phyloP scores from a whole-genome alignment of 2,888 invertebrate genomes.

The Hydropsyche betteni region DNA sequence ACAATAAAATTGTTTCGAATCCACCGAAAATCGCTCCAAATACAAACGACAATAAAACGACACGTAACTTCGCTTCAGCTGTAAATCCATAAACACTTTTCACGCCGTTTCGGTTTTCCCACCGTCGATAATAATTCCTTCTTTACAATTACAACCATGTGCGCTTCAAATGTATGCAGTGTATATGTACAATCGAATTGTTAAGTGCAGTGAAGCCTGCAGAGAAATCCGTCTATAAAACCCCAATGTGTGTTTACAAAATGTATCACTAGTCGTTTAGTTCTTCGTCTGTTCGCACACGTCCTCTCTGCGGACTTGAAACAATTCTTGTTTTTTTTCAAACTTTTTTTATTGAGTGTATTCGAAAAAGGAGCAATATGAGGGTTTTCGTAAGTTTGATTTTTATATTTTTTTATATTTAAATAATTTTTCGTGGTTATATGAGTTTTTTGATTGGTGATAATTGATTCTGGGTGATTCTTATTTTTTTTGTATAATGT shows the following conservation, averaged over 20 bases:
- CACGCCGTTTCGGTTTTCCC: slow-evolving; percentile 4
- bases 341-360: too few relatives aligned
- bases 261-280: slow-evolving; percentile 44
- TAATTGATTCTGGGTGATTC: too few relatives aligned
- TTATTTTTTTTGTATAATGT: too few relatives aligned
- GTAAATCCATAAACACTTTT: slow-evolving; percentile 18
- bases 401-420: not conserved
- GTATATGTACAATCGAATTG: slow-evolving; percentile 7
- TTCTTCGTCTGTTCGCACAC: slow-evolving; percentile 42
- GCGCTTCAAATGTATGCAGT: slow-evolving; percentile 1
- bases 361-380: slow-evolving; percentile 36
- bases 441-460: too few relatives aligned
- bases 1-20: too few relatives aligned
- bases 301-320: slow-evolving; percentile 11
- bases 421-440: too few relatives aligned
- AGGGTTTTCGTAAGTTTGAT: slow-evolving; percentile 48
- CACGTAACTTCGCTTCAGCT: slow-evolving; percentile 7
- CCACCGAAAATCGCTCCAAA: too few relatives aligned
- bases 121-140: slow-evolving; percentile 5
- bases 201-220: slow-evolving; percentile 36
- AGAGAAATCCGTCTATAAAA: slow-evolving; percentile 49
- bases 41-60: not conserved
- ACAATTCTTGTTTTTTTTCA: not conserved
- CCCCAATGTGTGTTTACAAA: slow-evolving; percentile 36
- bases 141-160: not conserved